These are phyloP conservation scores for Basileuterus tristriatus DNA, from an alignment of 2,797 vertebrate genomes.

Conservation along the genomic window DNA sequence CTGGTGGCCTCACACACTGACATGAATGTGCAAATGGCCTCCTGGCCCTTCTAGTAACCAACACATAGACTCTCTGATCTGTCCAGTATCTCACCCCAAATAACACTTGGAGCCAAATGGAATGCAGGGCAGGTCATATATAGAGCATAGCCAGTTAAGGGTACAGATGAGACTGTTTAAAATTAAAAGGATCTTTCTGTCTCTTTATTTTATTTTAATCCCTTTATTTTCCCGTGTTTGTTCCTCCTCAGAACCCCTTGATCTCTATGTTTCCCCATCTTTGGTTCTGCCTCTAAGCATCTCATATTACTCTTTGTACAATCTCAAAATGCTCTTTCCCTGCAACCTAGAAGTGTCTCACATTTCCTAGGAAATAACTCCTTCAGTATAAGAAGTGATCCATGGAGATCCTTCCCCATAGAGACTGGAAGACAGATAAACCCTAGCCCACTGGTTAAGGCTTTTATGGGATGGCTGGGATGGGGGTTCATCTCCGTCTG, in stretches of 20 bases:
- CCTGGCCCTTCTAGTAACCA: no score
- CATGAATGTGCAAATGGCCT: neutral
- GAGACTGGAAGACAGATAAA: neutral
- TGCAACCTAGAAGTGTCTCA: neutral
- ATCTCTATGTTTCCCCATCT: neutral
- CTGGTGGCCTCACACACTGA: neutral
- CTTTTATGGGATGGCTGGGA: neutral
- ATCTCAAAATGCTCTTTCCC: neutral
- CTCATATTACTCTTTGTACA: neutral
- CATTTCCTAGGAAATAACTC: neutral
- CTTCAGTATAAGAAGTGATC: neutral
- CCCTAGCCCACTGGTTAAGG: accelerated
- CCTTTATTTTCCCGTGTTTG: neutral
- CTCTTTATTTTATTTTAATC: neutral
- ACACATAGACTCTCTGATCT: neutral
- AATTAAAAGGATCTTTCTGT: neutral
- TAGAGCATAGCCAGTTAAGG: neutral
- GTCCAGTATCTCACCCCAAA: neutral
- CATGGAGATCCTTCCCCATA: neutral
- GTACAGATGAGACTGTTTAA: neutral
- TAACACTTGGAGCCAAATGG: neutral
- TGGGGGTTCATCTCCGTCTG: neutral
- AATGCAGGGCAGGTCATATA: neutral
- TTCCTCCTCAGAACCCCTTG: neutral
- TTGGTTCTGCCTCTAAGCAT: neutral